These are phyloP conservation scores for Sitobion miscanthi DNA, from an alignment of 1,140 invertebrate genomes.

Conservation along the genomic window DNA sequence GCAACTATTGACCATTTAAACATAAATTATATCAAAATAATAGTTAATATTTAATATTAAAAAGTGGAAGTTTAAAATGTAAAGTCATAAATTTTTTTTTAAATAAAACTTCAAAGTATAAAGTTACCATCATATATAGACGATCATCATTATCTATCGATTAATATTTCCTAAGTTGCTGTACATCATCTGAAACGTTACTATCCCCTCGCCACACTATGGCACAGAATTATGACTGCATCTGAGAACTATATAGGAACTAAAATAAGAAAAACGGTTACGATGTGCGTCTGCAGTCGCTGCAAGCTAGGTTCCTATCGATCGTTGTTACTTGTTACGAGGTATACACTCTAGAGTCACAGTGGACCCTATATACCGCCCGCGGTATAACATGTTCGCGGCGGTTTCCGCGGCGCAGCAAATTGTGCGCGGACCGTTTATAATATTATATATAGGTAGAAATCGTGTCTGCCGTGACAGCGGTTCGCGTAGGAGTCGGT, in stretches of 20 bases:
- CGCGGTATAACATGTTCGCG: conserved; percentile 3
- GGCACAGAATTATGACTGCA: neutral
- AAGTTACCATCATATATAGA: neutral
- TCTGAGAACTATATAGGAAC: neutral
- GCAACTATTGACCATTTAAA: too few relatives aligned
- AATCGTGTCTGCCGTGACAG: conserved; percentile 14
- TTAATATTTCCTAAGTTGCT: neutral
- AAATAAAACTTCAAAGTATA: neutral
- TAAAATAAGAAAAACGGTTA: neutral
- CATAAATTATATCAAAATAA: too few relatives aligned
- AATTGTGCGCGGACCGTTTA: neutral
- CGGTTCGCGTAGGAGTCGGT: conserved; percentile 30
- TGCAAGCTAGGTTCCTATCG: neutral
- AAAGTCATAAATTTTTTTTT: neutral
- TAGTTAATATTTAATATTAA: neutral
- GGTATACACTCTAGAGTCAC: neutral
- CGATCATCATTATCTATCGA: neutral
- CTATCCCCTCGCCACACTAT: neutral
- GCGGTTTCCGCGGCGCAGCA: neutral
- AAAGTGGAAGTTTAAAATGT: neutral
- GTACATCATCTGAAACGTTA: neutral
- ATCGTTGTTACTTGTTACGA: neutral
- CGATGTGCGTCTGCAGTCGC: neutral
- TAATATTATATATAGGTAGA: conserved; percentile 5
- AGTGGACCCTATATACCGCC: neutral